These are phyloP conservation scores for Charaxes varanes DNA, from an alignment of 1,140 invertebrate species.

Conservation along the genomic window DNA sequence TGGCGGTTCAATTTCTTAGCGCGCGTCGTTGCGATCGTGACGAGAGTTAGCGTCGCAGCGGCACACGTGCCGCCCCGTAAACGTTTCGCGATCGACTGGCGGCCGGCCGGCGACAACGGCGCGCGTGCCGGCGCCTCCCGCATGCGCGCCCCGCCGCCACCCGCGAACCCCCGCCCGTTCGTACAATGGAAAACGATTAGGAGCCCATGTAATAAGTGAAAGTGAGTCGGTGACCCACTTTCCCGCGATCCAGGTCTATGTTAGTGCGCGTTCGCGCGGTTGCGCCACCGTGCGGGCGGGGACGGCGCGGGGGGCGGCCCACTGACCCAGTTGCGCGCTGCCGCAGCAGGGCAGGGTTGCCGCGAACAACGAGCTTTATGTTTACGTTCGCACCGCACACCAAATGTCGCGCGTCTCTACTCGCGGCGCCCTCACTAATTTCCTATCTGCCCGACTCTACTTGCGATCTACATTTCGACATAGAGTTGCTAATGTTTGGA, in stretches of 20 bases:
- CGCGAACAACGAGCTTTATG: conserved; percentile 50
- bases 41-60: conserved; percentile 29
- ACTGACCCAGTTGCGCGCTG: conserved; percentile 79
- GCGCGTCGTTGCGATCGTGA: conserved; percentile 59
- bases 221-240: conserved; percentile 80
- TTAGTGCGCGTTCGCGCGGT: conserved; percentile 74
- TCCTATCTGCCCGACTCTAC: too few species aligned
- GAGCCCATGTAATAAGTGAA: conserved; percentile 80
- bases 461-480: too few species aligned
- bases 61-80: conserved; percentile 52
- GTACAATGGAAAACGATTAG: conserved; percentile 79
- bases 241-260: conserved; percentile 80
- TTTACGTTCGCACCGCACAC: conserved; percentile 58
- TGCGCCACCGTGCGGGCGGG: conserved; percentile 65
- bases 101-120: conserved; percentile 57
- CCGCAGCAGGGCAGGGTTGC: conserved; percentile 72
- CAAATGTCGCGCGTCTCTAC: conserved; percentile 28
- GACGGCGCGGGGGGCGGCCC: conserved; percentile 72
- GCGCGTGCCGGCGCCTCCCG: conserved; percentile 69
- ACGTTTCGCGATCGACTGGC: conserved; percentile 67
- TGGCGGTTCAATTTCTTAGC: conserved; percentile 41
- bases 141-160: conserved; percentile 74
- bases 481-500: too few species aligned
- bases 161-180: conserved; percentile 66
- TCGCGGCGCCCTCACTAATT: too few species aligned